phyloP scores from a whole-genome alignment of 1,140 invertebrate genomes.

The Aphis craccivora region DNA sequence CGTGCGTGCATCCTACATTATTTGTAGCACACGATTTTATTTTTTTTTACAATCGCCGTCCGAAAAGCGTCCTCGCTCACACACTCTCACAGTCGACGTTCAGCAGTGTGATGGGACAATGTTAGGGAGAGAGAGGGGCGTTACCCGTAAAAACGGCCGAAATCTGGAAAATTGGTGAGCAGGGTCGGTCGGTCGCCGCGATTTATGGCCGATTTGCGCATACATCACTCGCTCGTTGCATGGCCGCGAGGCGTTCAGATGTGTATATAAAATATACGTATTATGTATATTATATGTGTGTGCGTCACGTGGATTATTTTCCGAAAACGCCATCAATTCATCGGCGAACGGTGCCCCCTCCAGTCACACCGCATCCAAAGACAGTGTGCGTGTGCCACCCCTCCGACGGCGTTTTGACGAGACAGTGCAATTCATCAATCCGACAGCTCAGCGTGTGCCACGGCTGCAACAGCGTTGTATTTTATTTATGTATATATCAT shows the following conservation, averaged over 20 bases:
- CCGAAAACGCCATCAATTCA: constrained; percentile 8
- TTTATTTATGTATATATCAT: background rate
- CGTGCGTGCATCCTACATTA: background rate
- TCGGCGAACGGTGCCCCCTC: background rate
- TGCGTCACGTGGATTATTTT: background rate
- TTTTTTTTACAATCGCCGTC: background rate
- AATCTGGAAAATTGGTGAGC: constrained; percentile 27
- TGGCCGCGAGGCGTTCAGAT: background rate
- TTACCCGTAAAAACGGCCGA: background rate
- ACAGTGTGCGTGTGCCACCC: background rate
- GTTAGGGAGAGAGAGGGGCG: background rate
- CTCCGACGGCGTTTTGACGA: background rate
- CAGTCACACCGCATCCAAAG: background rate
- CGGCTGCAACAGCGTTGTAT: background rate
- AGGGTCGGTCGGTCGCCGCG: background rate
- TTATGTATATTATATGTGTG: background rate
- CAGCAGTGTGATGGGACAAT: too few relatives aligned
- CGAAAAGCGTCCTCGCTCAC: too few relatives aligned
- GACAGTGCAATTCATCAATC: background rate
- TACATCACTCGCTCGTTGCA: background rate
- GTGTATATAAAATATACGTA: background rate
- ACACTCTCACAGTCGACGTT: background rate
- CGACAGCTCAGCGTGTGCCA: background rate
- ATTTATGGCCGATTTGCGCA: background rate
- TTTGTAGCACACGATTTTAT: background rate